These are phyloP conservation scores for Numenius arquata DNA, from an alignment of 2,113 vertebrate species.

Conservation along the genomic window DNA sequence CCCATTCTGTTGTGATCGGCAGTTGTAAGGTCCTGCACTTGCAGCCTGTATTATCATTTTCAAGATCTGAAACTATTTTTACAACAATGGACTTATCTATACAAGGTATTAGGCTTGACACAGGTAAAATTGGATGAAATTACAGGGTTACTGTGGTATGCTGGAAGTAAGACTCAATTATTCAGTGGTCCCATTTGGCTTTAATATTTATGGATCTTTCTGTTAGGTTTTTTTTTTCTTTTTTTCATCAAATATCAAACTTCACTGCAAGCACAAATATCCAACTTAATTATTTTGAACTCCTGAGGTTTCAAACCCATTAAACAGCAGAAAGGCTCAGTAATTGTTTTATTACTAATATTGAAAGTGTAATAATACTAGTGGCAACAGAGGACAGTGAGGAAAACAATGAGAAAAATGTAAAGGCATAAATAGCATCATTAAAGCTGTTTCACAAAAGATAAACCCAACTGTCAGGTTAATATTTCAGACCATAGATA, in stretches of 20 bases:
- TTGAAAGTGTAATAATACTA: not conserved
- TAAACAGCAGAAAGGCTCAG: conserved; percentile 13
- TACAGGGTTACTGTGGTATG: not conserved
- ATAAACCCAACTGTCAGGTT: not conserved
- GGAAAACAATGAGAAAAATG: not conserved
- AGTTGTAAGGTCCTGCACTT: not conserved
- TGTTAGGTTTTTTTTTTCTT: too few relatives aligned
- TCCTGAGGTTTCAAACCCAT: conserved; percentile 41
- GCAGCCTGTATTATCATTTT: not conserved
- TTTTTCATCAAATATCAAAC: not conserved
- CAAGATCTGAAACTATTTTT: not conserved
- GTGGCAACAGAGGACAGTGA: not conserved
- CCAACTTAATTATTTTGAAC: conserved; percentile 40
- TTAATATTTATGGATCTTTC: not conserved
- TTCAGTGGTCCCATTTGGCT: not conserved
- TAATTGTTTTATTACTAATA: conserved; percentile 45
- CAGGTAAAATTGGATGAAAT: not conserved
- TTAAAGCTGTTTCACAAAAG: not conserved
- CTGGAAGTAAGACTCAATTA: not conserved
- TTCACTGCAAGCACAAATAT: not conserved
- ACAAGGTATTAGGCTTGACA: not conserved
- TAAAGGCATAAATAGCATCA: not conserved
- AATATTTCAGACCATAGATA: not conserved
- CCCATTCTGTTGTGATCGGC: not conserved
- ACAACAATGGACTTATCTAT: not conserved